A percentile compares a stretch with the other conserved stretches of the same genome.
phyloP scores from a whole-genome alignment of 2,797 vertebrate genomes.

The Pitangus sulphuratus region DNA sequence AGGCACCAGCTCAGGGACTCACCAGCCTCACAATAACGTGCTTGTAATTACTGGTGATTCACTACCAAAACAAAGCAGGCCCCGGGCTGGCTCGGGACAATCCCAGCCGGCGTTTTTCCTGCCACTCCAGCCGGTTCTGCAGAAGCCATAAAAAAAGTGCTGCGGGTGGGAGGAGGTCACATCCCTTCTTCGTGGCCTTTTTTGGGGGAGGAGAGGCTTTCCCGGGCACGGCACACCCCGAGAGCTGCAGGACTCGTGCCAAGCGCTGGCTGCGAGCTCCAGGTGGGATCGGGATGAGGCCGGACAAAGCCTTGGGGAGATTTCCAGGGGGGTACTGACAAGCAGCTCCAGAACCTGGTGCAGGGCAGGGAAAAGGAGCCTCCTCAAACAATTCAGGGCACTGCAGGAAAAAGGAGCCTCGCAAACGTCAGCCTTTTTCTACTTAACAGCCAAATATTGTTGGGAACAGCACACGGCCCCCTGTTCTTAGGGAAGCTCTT shows the following conservation, averaged over 20 bases:
- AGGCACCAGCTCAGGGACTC: background rate
- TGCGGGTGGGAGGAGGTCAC: background rate
- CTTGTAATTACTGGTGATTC: background rate
- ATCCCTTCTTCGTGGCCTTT: background rate
- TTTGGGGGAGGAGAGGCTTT: background rate
- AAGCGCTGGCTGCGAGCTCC: background rate
- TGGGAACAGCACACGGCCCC: background rate
- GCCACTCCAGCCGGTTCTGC: background rate
- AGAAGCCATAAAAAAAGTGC: background rate
- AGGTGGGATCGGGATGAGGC: rapidly evolving
- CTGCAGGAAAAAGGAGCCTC: background rate
- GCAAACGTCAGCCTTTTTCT: background rate
- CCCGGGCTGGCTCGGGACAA: background rate
- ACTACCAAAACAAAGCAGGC: background rate
- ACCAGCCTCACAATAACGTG: background rate
- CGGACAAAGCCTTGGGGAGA: background rate
- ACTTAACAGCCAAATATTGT: rapidly evolving
- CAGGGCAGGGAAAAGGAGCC: background rate
- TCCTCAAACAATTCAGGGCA: background rate
- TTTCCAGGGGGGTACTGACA: background rate
- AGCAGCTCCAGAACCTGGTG: background rate
- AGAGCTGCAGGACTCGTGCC: background rate
- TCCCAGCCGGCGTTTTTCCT: background rate
- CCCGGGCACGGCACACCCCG: background rate
- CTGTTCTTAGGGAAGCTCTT: background rate